Conservation (phyloP, 2,888 invertebrate species). For the Catocala sponsa region DNA sequence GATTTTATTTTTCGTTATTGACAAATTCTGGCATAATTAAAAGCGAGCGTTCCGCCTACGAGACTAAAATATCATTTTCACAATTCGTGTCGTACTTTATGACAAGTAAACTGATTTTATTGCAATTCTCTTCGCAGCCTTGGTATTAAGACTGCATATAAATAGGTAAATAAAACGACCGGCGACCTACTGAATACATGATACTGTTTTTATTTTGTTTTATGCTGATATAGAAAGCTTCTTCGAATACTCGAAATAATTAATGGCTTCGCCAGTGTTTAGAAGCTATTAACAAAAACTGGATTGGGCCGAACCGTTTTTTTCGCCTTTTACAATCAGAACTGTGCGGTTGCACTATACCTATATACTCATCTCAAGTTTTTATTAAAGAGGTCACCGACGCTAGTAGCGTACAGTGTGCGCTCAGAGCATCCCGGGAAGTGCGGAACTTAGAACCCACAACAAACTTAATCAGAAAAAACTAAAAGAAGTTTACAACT, state of each 20-base stretch:
- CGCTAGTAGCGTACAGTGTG: constrained; percentile 10
- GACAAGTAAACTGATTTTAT: too few species aligned
- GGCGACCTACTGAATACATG: background rate
- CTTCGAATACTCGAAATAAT: constrained; percentile 27
- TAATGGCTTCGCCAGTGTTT: constrained; percentile 9
- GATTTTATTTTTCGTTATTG: constrained; percentile 60
- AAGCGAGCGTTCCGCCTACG: constrained; percentile 20
- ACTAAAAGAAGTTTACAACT: constrained; percentile 28
- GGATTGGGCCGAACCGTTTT: background rate
- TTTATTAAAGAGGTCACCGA: constrained; percentile 12
- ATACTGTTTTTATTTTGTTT: constrained; percentile 3
- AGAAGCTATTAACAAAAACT: constrained; percentile 5
- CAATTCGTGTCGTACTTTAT: too few species aligned
- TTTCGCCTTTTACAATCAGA: too few species aligned
- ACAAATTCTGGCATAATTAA: constrained; percentile 56
- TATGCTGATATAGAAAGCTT: constrained; percentile 2
- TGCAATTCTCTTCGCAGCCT: too few species aligned
- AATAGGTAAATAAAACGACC: background rate
- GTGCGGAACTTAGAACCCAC: constrained; percentile 12
- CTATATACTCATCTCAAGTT: constrained; percentile 1
- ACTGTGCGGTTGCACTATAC: too few species aligned
- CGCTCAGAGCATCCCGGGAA: constrained; percentile 5
- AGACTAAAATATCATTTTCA: background rate
- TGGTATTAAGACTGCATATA: too few species aligned
- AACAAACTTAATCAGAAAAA: constrained; percentile 29